Percentiles rank a stretch among this genome's conserved stretches.
Evolutionary conservation across 2,113 vertebrate species (phyloP).

Genomic region (Nansenia antarctica): DNA sequence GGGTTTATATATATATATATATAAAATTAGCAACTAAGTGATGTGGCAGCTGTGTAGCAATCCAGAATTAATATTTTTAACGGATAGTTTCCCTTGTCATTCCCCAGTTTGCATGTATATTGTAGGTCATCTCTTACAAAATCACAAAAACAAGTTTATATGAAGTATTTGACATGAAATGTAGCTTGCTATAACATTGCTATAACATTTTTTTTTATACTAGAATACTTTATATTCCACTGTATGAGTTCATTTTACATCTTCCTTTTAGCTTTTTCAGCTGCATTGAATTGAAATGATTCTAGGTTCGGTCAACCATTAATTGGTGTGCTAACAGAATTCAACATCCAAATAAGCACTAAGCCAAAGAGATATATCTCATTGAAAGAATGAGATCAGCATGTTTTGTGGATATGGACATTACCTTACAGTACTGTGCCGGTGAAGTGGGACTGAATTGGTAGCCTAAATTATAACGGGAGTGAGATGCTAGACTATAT

Average conservation of each 20-base stretch:
- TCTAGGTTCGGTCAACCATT: background rate
- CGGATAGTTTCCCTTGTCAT: too few relatives aligned
- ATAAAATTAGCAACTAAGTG: too few relatives aligned
- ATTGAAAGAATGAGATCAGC: background rate
- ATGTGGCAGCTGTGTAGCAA: too few relatives aligned
- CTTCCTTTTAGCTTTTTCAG: background rate
- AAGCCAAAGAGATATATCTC: background rate
- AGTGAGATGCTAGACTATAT: slow-evolving; percentile 18
- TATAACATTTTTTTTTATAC: background rate
- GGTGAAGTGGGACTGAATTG: background rate
- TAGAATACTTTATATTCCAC: background rate
- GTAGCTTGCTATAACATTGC: too few relatives aligned
- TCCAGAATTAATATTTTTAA: too few relatives aligned
- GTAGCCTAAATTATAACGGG: slow-evolving; percentile 33
- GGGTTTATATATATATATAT: too few relatives aligned
- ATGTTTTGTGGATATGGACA: background rate
- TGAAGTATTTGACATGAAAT: too few relatives aligned
- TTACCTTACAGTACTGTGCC: background rate
- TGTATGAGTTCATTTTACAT: background rate
- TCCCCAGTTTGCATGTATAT: too few relatives aligned
- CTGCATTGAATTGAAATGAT: background rate
- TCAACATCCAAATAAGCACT: background rate
- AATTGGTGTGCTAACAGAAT: background rate
- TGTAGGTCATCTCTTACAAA: too few relatives aligned
- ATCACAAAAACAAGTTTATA: too few relatives aligned